Evolutionary conservation across 2,888 invertebrate species (phyloP).

Genomic region (Agonopterix subpropinquella): DNA sequence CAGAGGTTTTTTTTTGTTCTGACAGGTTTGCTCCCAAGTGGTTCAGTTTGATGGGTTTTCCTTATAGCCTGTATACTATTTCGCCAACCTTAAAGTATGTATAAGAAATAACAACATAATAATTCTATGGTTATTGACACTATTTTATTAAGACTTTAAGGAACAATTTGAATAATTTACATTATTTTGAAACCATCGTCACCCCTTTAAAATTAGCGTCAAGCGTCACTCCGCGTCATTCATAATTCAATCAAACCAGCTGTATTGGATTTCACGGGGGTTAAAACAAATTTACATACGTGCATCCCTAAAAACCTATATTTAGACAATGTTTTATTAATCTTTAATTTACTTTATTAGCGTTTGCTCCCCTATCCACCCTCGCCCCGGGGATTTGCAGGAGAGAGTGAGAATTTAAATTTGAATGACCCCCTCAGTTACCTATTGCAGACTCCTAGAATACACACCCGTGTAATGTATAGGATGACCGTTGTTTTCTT

Average conservation of each 20-base stretch:
- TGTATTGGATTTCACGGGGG: conserved; percentile 45
- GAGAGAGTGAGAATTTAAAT: conserved; percentile 71
- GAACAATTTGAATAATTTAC: too few relatives aligned
- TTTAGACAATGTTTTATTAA: conserved; percentile 73
- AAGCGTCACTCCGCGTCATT: conserved; percentile 24
- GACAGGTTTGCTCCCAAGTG: too few relatives aligned
- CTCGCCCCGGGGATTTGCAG: conserved; percentile 55
- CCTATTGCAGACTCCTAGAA: conserved; percentile 12
- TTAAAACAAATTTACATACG: conserved; percentile 52
- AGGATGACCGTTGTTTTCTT: neutral
- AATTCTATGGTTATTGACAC: too few relatives aligned
- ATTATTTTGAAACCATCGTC: too few relatives aligned
- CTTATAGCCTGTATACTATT: too few relatives aligned
- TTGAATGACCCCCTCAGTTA: conserved; percentile 57
- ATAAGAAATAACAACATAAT: too few relatives aligned
- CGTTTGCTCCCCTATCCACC: conserved; percentile 56
- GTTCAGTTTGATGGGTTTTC: too few relatives aligned
- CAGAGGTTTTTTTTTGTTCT: too few relatives aligned
- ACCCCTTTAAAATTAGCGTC: conserved; percentile 6
- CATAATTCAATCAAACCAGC: conserved; percentile 39
- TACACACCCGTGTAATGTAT: conserved; percentile 7
- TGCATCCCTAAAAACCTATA: conserved; percentile 57
- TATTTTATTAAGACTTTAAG: too few relatives aligned
- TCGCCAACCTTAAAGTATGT: too few relatives aligned
- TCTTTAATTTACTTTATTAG: conserved; percentile 76